Conservation (phyloP, 2,797 vertebrate genomes). For the Cyclura pinguis region DNA sequence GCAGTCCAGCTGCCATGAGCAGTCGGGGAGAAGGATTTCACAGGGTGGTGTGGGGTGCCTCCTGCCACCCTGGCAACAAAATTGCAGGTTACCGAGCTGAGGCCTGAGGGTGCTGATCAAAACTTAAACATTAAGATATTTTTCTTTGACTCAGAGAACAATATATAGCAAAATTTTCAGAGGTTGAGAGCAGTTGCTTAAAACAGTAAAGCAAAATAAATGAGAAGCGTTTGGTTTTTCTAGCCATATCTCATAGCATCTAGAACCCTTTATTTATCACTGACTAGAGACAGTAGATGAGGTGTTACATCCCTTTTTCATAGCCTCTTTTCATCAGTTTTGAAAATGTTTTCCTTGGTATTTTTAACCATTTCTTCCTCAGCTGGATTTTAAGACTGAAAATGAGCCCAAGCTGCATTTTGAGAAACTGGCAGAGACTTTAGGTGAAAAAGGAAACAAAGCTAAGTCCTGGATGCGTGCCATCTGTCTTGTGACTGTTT, state of each 20-base stretch:
- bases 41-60: too few species aligned
- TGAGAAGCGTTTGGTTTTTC: background rate
- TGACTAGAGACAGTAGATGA: background rate
- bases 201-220: background rate
- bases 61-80: too few species aligned
- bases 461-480: slow-evolving; percentile 41
- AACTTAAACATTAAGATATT: background rate
- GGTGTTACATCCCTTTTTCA: too few species aligned
- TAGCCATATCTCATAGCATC: background rate
- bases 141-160: background rate
- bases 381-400: background rate
- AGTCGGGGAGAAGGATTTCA: too few species aligned
- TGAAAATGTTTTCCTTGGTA: background rate
- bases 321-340: too few species aligned
- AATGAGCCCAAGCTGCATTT: background rate
- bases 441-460: slow-evolving; percentile 24
- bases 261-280: background rate
- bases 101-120: background rate
- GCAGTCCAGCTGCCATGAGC: too few species aligned
- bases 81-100: too few species aligned
- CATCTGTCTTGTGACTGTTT: slow-evolving; percentile 54
- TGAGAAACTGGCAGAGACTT: background rate
- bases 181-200: background rate
- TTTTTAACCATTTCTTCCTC: background rate
- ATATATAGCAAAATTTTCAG: too few species aligned